phyloP scores from a whole-genome alignment of 2,113 vertebrate species.

The Calidris pygmaea region DNA sequence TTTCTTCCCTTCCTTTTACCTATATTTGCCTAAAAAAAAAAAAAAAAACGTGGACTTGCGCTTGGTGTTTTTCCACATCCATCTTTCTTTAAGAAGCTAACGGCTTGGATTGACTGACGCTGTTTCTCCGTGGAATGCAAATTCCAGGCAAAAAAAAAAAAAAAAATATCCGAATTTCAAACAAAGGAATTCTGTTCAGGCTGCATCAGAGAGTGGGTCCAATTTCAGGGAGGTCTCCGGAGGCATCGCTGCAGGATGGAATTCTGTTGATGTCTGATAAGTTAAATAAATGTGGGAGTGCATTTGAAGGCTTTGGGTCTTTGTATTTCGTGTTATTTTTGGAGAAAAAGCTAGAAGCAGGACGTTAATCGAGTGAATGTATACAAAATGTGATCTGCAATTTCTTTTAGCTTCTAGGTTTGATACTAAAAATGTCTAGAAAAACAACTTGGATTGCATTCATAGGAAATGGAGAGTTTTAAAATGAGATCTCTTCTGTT shows the following conservation, averaged over 20 bases:
- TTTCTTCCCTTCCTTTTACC: background rate
- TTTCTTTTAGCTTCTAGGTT: background rate
- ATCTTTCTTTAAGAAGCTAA: background rate
- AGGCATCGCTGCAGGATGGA: background rate
- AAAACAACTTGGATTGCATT: background rate
- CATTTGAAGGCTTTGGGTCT: background rate
- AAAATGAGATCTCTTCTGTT: background rate
- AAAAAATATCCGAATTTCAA: background rate
- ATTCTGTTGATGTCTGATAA: background rate
- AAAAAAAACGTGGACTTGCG: background rate
- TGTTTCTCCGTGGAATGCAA: background rate
- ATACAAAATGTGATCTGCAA: fast-evolving
- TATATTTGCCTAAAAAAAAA: too few relatives aligned
- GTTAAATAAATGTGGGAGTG: background rate
- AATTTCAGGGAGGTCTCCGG: background rate
- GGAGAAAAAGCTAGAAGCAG: background rate
- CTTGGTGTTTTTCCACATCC: background rate
- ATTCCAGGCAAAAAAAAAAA: background rate
- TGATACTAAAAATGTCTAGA: background rate
- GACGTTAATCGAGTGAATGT: fast-evolving
- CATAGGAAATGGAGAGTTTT: background rate
- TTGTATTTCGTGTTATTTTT: background rate
- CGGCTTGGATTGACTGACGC: background rate
- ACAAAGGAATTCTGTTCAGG: constrained; percentile 37
- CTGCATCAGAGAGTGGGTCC: background rate